These are phyloP conservation scores for Parthenolecanium corni DNA, from an alignment of 2,888 invertebrate genomes.

Conservation along the genomic window DNA sequence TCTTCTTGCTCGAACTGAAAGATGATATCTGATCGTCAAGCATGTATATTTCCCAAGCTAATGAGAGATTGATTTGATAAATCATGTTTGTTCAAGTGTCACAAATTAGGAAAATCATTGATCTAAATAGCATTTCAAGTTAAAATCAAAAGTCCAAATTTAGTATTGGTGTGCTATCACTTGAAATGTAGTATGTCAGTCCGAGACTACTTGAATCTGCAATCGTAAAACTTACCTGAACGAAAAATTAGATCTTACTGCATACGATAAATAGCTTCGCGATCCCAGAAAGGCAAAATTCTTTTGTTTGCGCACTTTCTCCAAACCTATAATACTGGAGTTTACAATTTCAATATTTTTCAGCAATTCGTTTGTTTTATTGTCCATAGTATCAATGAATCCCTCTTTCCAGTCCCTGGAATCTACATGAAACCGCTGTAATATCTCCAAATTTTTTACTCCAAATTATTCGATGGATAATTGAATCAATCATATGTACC, in stretches of 20 bases:
- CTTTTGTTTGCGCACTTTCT: conserved; percentile 60
- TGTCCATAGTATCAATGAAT: conserved; percentile 59
- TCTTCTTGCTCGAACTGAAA: conserved; percentile 7
- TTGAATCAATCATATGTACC: conserved; percentile 40
- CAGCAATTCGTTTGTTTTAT: conserved; percentile 48
- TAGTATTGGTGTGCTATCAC: no score
- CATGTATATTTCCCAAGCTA: no score
- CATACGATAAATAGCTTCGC: conserved; percentile 55
- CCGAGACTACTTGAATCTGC: not conserved
- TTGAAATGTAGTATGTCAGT: no score
- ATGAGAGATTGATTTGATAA: no score
- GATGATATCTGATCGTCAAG: not conserved
- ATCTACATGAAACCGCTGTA: conserved; percentile 40
- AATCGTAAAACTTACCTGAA: conserved; percentile 42
- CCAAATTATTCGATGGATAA: not conserved
- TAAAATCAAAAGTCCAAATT: no score
- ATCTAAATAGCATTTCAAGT: no score
- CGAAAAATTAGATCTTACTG: conserved; percentile 59
- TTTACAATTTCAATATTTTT: conserved; percentile 56
- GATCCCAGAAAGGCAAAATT: conserved; percentile 68
- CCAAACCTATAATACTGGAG: conserved; percentile 53
- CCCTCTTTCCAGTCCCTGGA: conserved; percentile 64
- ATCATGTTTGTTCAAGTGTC: no score
- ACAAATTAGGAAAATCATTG: no score
- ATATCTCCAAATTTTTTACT: not conserved